Conservation (phyloP, 1,140 invertebrate species). For the Ladona fulva region DNA sequence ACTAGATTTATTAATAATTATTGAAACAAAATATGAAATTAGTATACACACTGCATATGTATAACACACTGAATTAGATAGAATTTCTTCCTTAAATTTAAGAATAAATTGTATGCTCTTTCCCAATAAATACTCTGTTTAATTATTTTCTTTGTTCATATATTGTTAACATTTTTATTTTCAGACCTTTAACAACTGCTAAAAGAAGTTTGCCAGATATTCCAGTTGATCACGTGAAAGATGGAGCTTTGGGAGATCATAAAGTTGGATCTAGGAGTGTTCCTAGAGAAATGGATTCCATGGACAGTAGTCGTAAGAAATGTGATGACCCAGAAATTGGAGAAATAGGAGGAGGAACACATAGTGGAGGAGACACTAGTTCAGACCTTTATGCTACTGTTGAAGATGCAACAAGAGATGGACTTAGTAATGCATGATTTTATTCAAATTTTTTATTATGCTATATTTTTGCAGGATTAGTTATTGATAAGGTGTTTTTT, state of each 20-base stretch:
- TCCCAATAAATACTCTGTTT: too few species aligned
- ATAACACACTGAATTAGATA: too few species aligned
- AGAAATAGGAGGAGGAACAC: not conserved
- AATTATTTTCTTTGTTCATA: too few species aligned
- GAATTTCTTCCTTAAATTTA: too few species aligned
- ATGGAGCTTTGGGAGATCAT: conserved; percentile 31
- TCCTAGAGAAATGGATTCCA: not conserved
- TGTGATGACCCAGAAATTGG: not conserved
- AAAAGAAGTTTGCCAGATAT: conserved; percentile 57
- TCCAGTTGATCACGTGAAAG: conserved; percentile 38
- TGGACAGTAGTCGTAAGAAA: not conserved
- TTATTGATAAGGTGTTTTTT: too few species aligned
- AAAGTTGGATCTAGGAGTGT: not conserved
- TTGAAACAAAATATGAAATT: too few species aligned
- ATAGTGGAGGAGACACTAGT: conserved; percentile 38
- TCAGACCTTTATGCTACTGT: conserved; percentile 59
- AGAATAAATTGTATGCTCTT: too few species aligned
- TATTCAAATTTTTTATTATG: too few species aligned
- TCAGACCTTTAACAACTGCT: conserved; percentile 36
- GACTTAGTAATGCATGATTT: not conserved
- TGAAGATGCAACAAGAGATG: conserved; percentile 33
- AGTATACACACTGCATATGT: too few species aligned
- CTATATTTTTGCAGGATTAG: too few species aligned
- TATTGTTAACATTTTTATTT: not conserved
- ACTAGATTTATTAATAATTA: too few species aligned